Base-by-base conservation (phyloP, 2,888 invertebrate species). In the Himalopsyche tibetana region DNA sequence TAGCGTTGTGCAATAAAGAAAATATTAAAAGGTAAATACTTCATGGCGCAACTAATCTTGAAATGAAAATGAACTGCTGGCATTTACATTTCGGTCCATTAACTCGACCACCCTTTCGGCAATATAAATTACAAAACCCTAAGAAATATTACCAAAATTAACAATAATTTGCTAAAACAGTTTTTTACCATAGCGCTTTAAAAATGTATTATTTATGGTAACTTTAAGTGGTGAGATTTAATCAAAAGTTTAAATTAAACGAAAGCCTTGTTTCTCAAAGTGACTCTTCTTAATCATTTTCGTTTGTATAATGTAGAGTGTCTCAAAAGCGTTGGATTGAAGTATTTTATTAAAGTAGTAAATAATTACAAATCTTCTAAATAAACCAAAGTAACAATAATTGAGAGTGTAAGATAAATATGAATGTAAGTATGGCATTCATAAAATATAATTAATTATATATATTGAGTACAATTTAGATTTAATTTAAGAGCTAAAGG, bases 161-260 rank as follows among this genome's bases (percentile, higher is more conserved):
- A 63, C 63, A 63, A 63, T 63, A 63, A 63, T 63, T 63, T 63
- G 63, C 63, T 19, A 63, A 63, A 63, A 63, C 63, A 19, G 63
- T 63, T 63, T 51, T 51, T 19, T 63, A 19, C 63, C 63, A 15
- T 9, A 19, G 28, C n/a, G 28, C 28, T 63, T 63, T 63, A 63
- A 51, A 63, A 63, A 19, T 63, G 63, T 19, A 28, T 63, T 63
- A 63, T 28, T 63, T 63, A 63, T 28, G 28, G 19, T 28, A 63
- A 63, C 19, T 63, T 19, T 19, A 63, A 63, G 63, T 63, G 63
- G 63, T 28, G 63, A n/a, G 63, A 28, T 63, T 63, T 63, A 63
- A 63, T 63, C 63, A 63, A 63, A 63, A 63, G 63, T 63, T 63
- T 63, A 63, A 63, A 63, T 63, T 63, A 63, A 63, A 63, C 28